A percentile compares a stretch with the other conserved stretches of the same genome.
Conservation (phyloP, 2,888 invertebrate species). For the Acronicta leporina region DNA sequence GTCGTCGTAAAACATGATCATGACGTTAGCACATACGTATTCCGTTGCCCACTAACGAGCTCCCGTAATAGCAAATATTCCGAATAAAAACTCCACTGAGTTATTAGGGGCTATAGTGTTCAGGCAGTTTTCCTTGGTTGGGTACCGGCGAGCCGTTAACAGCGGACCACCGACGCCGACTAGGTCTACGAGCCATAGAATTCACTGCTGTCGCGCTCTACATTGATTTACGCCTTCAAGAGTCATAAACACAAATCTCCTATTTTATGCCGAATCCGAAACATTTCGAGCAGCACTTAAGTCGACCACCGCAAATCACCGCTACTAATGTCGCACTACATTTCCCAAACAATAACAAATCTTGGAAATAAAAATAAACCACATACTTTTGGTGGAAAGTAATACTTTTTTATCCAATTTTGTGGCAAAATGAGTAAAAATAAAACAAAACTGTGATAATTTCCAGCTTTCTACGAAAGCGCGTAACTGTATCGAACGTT, state of each 20-base stretch:
- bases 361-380: slow-evolving; percentile 51
- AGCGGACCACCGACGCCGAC: slow-evolving; percentile 26
- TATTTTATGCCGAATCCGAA: slow-evolving; percentile 35
- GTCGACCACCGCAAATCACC: slow-evolving; percentile 50
- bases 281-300: slow-evolving; percentile 26
- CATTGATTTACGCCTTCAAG: slow-evolving; percentile 21
- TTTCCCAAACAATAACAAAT: slow-evolving; percentile 45
- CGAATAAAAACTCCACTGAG: slow-evolving; percentile 45
- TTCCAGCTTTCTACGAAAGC: slow-evolving; percentile 55
- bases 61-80: slow-evolving; percentile 39
- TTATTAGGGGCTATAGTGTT: slow-evolving; percentile 45
- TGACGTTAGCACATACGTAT: slow-evolving; percentile 53
- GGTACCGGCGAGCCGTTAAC: slow-evolving; percentile 23
- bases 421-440: slow-evolving; percentile 45
- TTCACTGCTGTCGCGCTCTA: slow-evolving; percentile 13
- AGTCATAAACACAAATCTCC: slow-evolving; percentile 24
- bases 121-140: slow-evolving; percentile 26
- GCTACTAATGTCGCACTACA: slow-evolving; percentile 43
- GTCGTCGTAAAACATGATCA: slow-evolving; percentile 51
- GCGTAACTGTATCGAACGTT: slow-evolving; percentile 71
- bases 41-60: slow-evolving; percentile 55
- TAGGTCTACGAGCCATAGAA: slow-evolving; percentile 17
- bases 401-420: slow-evolving; percentile 47
- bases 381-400: slow-evolving; percentile 48
- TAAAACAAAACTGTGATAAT: slow-evolving; percentile 47